Conservation (phyloP, 2,797 vertebrate genomes). For the Todus mexicanus region DNA sequence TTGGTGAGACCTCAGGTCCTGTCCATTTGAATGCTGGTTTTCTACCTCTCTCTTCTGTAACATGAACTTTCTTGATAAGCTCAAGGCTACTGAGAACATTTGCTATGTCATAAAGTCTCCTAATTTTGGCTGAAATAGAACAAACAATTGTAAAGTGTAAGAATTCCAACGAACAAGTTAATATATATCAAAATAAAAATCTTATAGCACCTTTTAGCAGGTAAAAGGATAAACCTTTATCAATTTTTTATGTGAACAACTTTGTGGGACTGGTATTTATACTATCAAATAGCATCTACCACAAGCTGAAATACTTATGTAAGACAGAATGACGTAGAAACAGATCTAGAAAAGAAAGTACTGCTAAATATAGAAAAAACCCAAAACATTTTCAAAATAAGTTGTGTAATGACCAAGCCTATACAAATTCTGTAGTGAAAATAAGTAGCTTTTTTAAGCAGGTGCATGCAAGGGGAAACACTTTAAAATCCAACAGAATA, state of each 20-base stretch:
- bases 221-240: background rate
- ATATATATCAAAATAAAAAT: background rate
- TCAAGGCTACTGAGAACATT: slow-evolving; percentile 94
- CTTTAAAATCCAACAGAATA: background rate
- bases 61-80: slow-evolving; percentile 94
- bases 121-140: slow-evolving; percentile 87
- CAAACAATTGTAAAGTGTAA: background rate
- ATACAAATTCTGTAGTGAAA: background rate
- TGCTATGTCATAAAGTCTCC: slow-evolving; percentile 94
- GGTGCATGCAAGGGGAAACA: background rate
- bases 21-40: slow-evolving; percentile 96
- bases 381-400: background rate
- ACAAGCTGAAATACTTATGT: background rate
- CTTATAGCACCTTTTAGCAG: background rate
- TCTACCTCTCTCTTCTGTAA: slow-evolving; percentile 88
- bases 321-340: background rate
- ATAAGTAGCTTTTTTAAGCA: background rate
- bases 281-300: background rate
- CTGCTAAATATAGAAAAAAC: background rate
- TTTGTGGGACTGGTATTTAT: background rate
- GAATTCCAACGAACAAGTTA: background rate
- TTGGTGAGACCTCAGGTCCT: slow-evolving; percentile 82
- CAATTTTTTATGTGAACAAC: background rate
- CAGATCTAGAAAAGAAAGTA: background rate
- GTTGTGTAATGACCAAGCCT: background rate